These are phyloP conservation scores for Chrysina gloriosa DNA, from an alignment of 2,888 invertebrate genomes.

Conservation along the genomic window DNA sequence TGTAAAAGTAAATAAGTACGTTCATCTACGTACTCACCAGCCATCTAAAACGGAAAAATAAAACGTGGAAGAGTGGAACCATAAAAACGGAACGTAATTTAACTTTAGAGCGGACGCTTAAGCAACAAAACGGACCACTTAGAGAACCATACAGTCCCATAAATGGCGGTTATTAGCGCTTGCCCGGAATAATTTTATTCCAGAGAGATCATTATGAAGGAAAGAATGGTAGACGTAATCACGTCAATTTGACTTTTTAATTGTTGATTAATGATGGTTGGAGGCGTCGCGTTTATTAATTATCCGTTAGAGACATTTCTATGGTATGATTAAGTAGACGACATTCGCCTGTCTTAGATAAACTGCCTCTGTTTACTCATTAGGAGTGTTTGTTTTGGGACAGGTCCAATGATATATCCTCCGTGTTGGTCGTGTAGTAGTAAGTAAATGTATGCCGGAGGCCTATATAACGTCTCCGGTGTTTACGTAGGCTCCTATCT, in stretches of 20 bases:
- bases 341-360: slow-evolving; percentile 58
- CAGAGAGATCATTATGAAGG: slow-evolving; percentile 24
- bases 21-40: not conserved
- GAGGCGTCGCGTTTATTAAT: slow-evolving; percentile 61
- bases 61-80: slow-evolving; percentile 25
- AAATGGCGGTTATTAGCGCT: slow-evolving; percentile 36
- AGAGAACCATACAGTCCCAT: slow-evolving; percentile 26
- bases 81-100: slow-evolving; percentile 37
- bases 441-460: slow-evolving; percentile 47
- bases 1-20: slow-evolving; percentile 15
- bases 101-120: slow-evolving; percentile 34
- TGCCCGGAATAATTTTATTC: slow-evolving; percentile 43
- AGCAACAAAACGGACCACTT: slow-evolving; percentile 40
- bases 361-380: slow-evolving; percentile 60
- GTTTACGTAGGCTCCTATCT: slow-evolving; percentile 27
- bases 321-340: slow-evolving; percentile 60
- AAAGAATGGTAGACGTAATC: slow-evolving; percentile 57
- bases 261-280: slow-evolving; percentile 61
- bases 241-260: slow-evolving; percentile 60
- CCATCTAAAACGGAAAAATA: slow-evolving; percentile 18
- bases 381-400: slow-evolving; percentile 58
- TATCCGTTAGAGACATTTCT: slow-evolving; percentile 59
- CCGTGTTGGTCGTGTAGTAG: slow-evolving; percentile 41
- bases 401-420: slow-evolving; percentile 52
- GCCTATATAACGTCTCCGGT: slow-evolving; percentile 26